Percentiles rank a stretch among this genome's conserved stretches.
Evolutionary conservation across 1,140 invertebrate genomes (phyloP).

Genomic region (Camponotus vicinus): DNA sequence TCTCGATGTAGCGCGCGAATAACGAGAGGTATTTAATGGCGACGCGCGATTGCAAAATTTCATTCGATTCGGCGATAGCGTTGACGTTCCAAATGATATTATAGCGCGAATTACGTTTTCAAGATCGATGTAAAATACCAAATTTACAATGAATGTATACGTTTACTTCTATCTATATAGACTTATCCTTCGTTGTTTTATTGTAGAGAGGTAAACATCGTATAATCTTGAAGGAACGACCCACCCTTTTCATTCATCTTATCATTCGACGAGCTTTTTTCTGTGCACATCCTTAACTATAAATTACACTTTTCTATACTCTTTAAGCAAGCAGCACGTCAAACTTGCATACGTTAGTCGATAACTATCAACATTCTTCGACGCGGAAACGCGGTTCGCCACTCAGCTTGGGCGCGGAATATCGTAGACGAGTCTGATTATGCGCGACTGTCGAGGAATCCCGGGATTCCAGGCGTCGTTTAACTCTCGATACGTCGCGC

Average conservation of each 20-base stretch:
- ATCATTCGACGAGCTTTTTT: background rate
- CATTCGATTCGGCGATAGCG: background rate
- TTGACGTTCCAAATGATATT: background rate
- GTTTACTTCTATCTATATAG: too few species aligned
- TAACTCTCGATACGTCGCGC: constrained; percentile 65
- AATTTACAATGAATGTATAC: background rate
- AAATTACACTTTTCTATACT: constrained; percentile 16
- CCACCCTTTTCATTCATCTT: constrained; percentile 11
- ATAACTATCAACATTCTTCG: constrained; percentile 69
- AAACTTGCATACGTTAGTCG: constrained; percentile 27
- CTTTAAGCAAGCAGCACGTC: constrained; percentile 33
- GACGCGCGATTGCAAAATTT: background rate
- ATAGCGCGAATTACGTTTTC: background rate
- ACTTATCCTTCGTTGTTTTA: background rate
- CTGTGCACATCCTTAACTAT: constrained; percentile 27
- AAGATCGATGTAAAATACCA: constrained; percentile 7
- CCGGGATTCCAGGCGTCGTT: constrained; percentile 62
- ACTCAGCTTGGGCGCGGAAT: constrained; percentile 33
- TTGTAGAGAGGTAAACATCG: background rate
- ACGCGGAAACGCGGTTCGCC: constrained; percentile 64
- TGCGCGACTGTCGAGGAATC: constrained; percentile 64
- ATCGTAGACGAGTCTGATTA: constrained; percentile 64
- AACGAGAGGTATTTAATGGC: constrained; percentile 23
- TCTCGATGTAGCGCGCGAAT: constrained; percentile 29
- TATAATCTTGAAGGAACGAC: background rate